Percentiles rank a stretch among this genome's conserved stretches.
Evolutionary conservation across 1,140 invertebrate species (phyloP).

Genomic region (Lineus longissimus): DNA sequence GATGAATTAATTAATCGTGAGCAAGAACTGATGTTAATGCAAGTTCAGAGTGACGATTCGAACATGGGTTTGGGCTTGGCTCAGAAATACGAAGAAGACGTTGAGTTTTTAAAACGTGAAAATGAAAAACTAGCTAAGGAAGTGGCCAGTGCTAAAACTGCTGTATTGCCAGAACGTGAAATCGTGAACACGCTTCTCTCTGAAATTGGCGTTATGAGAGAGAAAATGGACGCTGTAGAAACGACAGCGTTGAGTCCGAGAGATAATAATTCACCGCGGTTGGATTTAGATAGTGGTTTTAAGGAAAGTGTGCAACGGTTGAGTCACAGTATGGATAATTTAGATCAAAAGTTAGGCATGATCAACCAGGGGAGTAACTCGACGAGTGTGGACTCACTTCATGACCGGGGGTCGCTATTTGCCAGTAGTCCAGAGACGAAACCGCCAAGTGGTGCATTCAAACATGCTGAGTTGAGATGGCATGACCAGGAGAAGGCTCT

Average conservation of each 20-base stretch:
- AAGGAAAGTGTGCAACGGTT: constrained; percentile 16
- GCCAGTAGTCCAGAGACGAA: constrained; percentile 12
- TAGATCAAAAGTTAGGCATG: constrained; percentile 29
- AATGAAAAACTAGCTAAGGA: constrained; percentile 21
- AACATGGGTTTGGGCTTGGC: constrained; percentile 31
- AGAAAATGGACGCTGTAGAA: background rate
- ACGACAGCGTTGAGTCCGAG: background rate
- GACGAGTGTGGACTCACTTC: constrained; percentile 8
- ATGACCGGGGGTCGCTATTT: constrained; percentile 8
- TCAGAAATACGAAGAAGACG: constrained; percentile 30
- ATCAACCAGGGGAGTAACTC: constrained; percentile 22
- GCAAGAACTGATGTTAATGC: constrained; percentile 16
- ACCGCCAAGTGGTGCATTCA: background rate
- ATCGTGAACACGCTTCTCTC: background rate
- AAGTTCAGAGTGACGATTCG: constrained; percentile 27
- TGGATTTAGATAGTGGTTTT: background rate
- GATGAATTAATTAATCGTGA: constrained; percentile 13
- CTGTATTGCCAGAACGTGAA: background rate
- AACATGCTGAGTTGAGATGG: background rate
- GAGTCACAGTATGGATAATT: constrained; percentile 31
- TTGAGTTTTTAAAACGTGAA: constrained; percentile 17
- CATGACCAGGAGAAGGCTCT: constrained; percentile 28
- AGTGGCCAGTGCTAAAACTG: constrained; percentile 17
- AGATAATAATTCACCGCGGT: background rate
- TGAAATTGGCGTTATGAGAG: background rate